Base-by-base conservation (phyloP, 2,888 invertebrate species). In the Ectropis crepuscularia region DNA sequence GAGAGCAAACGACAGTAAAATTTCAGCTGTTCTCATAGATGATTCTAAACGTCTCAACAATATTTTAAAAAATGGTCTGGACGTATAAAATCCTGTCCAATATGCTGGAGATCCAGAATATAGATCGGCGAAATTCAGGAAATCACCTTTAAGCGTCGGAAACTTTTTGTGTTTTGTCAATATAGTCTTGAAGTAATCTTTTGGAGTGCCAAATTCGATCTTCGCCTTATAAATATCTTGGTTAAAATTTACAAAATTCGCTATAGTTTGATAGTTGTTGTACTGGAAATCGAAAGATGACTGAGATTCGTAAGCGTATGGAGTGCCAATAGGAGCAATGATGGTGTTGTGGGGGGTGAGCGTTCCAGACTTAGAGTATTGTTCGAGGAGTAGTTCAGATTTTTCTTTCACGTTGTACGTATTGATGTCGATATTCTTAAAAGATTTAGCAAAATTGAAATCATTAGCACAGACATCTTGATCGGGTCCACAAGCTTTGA, bases 81-180 rank as follows among this genome's bases (percentile, higher is more conserved):
- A 98, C 0, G 98, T 97, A 84, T 95, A 99, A 86, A 97, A 99
- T 0, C 99, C 99, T 5, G 97, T 97, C 99, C 99, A 99, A 85
- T 99, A 99, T 0, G 98, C 98, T 0, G 98, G 97, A 28, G 95
- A 92, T 0, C 97, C 97, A 6, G 96, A 95, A 78, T 94, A 95
- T 63, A 98, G 96, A 82, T 99, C 99, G 0, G 98, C 97, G 87
- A 98, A 99, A 5, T 98, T 98, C 79, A 98, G 96, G 83, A 99
- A 99, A 81, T 99, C 99, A 0, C 99, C 99, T 76, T 95, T 96
- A 7, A 99, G 85, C 0, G 95, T 95, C 0, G 97, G 97, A 78
- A 80, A 86, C 0, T 93, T 87, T 63, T 93, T 89, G 70, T 94
- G 92, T 48, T 96, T 94, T 57, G 94, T 91, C 60, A 93, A 85